phyloP scores from a whole-genome alignment of 2,797 vertebrate genomes.

The Esox masquinongy region DNA sequence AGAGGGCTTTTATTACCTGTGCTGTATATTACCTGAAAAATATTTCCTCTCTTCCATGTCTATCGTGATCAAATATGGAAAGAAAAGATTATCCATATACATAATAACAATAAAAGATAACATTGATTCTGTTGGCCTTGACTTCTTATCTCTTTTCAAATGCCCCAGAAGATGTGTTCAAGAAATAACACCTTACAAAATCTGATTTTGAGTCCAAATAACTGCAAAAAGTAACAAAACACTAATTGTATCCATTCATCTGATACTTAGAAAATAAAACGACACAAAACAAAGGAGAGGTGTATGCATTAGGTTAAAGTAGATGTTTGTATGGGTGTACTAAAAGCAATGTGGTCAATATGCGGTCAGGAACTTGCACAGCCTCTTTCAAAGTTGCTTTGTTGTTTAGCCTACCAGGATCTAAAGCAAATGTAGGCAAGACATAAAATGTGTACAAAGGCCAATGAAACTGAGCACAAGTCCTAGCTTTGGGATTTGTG shows the following conservation, averaged over 20 bases:
- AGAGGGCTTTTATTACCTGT: not conserved
- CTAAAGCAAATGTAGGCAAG: conserved; percentile 36
- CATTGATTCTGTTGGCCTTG: conserved; percentile 26
- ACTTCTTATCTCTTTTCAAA: conserved; percentile 1
- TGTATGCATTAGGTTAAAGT: conserved; percentile 50
- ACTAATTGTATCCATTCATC: conserved; percentile 14
- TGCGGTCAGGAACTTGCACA: conserved; percentile 15
- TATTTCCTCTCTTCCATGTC: conserved; percentile 5
- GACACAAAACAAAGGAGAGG: conserved; percentile 56
- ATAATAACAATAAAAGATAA: conserved; percentile 12
- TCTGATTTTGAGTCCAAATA: conserved; percentile 23
- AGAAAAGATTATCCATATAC: conserved; percentile 19
- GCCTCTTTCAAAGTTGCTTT: conserved; percentile 9
- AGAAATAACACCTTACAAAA: conserved; percentile 44
- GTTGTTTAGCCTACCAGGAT: conserved; percentile 18
- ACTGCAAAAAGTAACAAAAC: conserved; percentile 32
- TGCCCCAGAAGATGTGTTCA: conserved; percentile 26
- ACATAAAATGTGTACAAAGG: conserved; percentile 42
- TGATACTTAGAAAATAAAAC: conserved; percentile 54
- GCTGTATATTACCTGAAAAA: conserved; percentile 28
- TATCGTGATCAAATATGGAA: conserved; percentile 29
- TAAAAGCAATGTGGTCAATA: conserved; percentile 26
- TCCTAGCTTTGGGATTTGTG: conserved; percentile 26
- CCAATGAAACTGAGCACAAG: conserved; percentile 31
- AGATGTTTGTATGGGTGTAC: conserved; percentile 32